Conservation (phyloP, 1,140 invertebrate species). For the Acromyrmex echinatior region DNA sequence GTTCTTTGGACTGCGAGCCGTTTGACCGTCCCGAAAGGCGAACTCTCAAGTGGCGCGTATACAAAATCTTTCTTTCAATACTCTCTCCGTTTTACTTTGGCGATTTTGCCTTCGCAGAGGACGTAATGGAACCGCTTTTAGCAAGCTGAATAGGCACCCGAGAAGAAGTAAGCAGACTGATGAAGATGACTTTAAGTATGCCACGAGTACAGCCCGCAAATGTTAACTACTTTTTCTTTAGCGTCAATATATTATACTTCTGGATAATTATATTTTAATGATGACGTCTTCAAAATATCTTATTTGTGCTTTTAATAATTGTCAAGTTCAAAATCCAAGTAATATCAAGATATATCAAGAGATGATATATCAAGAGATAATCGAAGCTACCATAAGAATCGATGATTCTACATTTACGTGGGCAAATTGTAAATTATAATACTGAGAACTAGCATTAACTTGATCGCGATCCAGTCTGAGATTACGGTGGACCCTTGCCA, state of each 20-base stretch:
- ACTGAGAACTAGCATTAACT: slow-evolving; percentile 54
- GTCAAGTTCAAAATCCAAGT: neutral
- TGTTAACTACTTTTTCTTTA: neutral
- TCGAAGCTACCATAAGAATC: neutral
- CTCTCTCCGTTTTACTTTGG: slow-evolving; percentile 40
- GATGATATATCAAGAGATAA: neutral
- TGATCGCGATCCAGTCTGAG: slow-evolving; percentile 65
- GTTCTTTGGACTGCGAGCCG: slow-evolving; percentile 36
- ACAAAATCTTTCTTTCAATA: slow-evolving; percentile 62
- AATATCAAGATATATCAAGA: neutral
- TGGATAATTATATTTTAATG: neutral
- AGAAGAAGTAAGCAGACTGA: slow-evolving; percentile 1
- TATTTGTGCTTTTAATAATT: neutral
- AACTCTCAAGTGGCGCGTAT: slow-evolving; percentile 62
- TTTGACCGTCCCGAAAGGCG: slow-evolving; percentile 42
- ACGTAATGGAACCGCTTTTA: slow-evolving; percentile 57
- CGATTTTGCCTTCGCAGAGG: slow-evolving; percentile 28
- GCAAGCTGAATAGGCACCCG: slow-evolving; percentile 34
- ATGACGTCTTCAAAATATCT: neutral
- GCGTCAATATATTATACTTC: neutral
- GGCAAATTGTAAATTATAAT: slow-evolving; percentile 61
- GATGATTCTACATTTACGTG: slow-evolving; percentile 56
- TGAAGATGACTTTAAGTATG: slow-evolving; percentile 53
- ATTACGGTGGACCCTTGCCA: slow-evolving; percentile 66
- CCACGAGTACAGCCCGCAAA: slow-evolving; percentile 9